A percentile compares a stretch with the other conserved stretches of the same genome.
These are phyloP conservation scores for Jacana jacana DNA, from an alignment of 2,113 vertebrate genomes.

Conservation along the genomic window DNA sequence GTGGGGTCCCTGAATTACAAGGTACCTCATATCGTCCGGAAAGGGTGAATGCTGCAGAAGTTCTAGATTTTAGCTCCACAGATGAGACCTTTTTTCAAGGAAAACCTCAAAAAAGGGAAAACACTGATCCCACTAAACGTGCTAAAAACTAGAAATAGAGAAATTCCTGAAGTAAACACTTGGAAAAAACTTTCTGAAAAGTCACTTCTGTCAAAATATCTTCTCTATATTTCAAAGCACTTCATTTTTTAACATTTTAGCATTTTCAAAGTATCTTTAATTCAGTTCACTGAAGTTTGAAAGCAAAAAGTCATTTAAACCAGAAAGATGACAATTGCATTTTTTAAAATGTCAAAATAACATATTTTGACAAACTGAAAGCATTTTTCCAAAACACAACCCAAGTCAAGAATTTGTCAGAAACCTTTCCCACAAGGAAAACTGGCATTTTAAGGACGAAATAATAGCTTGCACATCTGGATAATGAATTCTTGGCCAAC, in stretches of 20 bases:
- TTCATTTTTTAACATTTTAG: background rate
- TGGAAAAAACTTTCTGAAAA: background rate
- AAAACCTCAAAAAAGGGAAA: background rate
- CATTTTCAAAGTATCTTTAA: background rate
- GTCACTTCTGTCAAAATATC: background rate
- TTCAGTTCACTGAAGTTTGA: background rate
- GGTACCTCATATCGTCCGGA: background rate
- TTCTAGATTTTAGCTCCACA: background rate
- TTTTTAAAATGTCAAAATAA: background rate
- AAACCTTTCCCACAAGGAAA: background rate
- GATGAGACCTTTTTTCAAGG: background rate
- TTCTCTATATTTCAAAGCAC: background rate
- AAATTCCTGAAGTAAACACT: background rate
- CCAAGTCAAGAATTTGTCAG: background rate
- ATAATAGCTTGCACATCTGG: background rate
- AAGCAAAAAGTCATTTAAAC: background rate
- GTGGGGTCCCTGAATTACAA: no score
- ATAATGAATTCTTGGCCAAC: background rate
- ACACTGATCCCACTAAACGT: background rate
- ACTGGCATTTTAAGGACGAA: conserved; percentile 2
- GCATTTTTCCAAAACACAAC: background rate
- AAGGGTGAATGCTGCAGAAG: background rate
- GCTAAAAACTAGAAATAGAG: background rate
- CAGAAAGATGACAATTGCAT: background rate
- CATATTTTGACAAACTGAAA: background rate